Conservation (phyloP, 2,113 vertebrate genomes). For the Chamaea fasciata region DNA sequence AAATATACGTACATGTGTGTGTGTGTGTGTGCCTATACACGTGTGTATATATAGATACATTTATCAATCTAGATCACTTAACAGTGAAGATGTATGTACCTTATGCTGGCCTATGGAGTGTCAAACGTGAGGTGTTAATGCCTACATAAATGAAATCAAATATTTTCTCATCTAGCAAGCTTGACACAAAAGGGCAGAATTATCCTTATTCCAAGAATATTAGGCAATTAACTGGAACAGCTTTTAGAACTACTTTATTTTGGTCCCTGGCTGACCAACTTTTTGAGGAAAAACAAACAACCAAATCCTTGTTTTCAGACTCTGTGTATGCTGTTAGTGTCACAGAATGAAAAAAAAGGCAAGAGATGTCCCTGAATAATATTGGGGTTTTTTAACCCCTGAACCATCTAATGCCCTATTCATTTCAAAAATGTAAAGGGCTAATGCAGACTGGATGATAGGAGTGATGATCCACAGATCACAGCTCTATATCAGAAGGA, state of each 20-base stretch:
- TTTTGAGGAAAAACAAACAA: not conserved
- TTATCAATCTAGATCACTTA: not conserved
- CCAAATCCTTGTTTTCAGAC: not conserved
- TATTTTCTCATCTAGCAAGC: not conserved
- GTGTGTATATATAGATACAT: not conserved
- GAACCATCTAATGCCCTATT: not conserved
- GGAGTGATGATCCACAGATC: not conserved
- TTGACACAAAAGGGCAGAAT: not conserved
- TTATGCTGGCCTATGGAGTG: not conserved
- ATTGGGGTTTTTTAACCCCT: not conserved
- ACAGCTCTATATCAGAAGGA: not conserved
- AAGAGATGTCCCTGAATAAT: not conserved
- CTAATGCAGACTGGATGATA: not conserved
- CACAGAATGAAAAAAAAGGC: not conserved
- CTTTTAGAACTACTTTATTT: not conserved
- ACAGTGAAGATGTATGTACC: not conserved
- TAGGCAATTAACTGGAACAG: not conserved
- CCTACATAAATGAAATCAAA: not conserved
- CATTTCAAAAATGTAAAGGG: not conserved
- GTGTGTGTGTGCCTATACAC: too few species aligned
- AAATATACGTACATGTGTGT: accelerated
- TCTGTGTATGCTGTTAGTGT: not conserved
- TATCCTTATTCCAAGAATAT: not conserved
- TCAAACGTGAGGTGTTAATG: not conserved
- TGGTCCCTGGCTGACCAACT: not conserved